A percentile compares a stretch with the other conserved stretches of the same genome.
These are phyloP conservation scores for Brachypterus glaber DNA, from an alignment of 2,888 invertebrate genomes.

Conservation along the genomic window DNA sequence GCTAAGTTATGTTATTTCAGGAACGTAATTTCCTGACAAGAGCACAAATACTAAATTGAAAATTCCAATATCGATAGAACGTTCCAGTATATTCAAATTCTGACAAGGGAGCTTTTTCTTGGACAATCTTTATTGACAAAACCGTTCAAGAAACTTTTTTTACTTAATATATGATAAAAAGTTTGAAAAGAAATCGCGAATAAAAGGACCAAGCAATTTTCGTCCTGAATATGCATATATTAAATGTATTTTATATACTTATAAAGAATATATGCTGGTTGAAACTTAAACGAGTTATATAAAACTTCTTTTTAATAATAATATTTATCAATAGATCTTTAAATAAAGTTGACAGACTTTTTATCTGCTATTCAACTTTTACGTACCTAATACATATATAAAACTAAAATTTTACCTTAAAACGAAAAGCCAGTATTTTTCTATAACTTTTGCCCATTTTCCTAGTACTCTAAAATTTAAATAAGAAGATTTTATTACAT, in stretches of 20 bases:
- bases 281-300: too few relatives aligned
- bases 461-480: too few relatives aligned
- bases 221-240: constrained; percentile 10
- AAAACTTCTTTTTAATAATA: too few relatives aligned
- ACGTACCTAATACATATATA: too few relatives aligned
- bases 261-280: too few relatives aligned
- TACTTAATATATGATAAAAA: constrained; percentile 20
- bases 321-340: too few relatives aligned
- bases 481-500: too few relatives aligned
- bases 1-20: constrained; percentile 15
- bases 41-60: constrained; percentile 16
- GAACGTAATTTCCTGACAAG: constrained; percentile 19
- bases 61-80: constrained; percentile 17
- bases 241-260: background rate
- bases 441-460: too few relatives aligned
- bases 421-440: too few relatives aligned
- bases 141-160: constrained; percentile 19
- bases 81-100: constrained; percentile 15
- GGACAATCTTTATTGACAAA: constrained; percentile 21
- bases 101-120: constrained; percentile 13
- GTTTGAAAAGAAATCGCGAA: constrained; percentile 20
- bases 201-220: constrained; percentile 20
- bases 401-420: too few relatives aligned
- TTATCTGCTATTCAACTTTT: too few relatives aligned
- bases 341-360: too few relatives aligned